Evolutionary conservation across 2,797 vertebrate species (phyloP).

Genomic region (Nothura maculosa): DNA sequence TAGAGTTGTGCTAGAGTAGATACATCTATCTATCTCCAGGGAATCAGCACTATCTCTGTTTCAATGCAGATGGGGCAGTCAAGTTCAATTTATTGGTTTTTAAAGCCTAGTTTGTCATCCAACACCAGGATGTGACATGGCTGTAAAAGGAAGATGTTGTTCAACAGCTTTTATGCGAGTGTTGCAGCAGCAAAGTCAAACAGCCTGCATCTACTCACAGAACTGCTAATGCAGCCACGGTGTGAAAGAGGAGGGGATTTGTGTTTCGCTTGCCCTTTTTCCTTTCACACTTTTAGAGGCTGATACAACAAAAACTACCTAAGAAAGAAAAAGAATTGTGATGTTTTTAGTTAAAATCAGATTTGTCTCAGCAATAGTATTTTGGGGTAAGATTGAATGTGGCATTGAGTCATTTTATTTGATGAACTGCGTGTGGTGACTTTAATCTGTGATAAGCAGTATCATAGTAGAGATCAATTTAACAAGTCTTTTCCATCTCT

Average conservation of each 20-base stretch:
- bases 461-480: neutral
- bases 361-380: neutral
- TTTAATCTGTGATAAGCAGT: neutral
- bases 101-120: slow-evolving; percentile 49
- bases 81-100: slow-evolving; percentile 54
- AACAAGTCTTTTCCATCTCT: neutral
- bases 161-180: slow-evolving; percentile 34
- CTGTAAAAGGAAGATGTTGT: slow-evolving; percentile 33
- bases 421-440: neutral
- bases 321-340: neutral
- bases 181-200: slow-evolving; percentile 30
- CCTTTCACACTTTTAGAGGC: neutral
- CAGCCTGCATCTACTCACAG: slow-evolving; percentile 4
- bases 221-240: slow-evolving; percentile 25
- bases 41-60: neutral
- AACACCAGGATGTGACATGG: slow-evolving; percentile 23
- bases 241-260: neutral
- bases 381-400: neutral
- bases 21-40: slow-evolving; percentile 27
- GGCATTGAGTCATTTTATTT: neutral
- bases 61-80: slow-evolving; percentile 31
- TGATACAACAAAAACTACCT: neutral
- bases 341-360: neutral
- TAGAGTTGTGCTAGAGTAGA: slow-evolving; percentile 42
- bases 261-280: slow-evolving; percentile 29